phyloP scores from a whole-genome alignment of 2,797 vertebrate genomes.

The Acanthurus leucopareius region DNA sequence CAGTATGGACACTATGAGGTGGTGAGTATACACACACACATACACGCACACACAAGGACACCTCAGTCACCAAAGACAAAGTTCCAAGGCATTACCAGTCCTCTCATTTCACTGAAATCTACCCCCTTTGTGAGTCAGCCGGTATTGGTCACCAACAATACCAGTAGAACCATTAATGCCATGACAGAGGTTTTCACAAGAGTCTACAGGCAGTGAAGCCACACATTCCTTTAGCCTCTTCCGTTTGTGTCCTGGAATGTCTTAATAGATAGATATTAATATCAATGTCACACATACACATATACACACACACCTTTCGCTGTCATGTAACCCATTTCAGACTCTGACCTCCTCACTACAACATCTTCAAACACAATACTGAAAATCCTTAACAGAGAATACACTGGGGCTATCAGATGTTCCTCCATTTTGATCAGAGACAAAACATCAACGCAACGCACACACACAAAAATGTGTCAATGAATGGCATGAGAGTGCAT shows the following conservation, averaged over 20 bases:
- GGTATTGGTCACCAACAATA: slow-evolving; percentile 66
- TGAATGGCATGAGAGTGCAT: slow-evolving; percentile 28
- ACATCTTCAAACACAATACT: slow-evolving; percentile 34
- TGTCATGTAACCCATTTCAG: slow-evolving; percentile 21
- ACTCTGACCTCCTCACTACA: slow-evolving; percentile 27
- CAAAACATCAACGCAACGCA: slow-evolving; percentile 17
- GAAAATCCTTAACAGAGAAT: slow-evolving; percentile 14
- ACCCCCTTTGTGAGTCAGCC: slow-evolving; percentile 56
- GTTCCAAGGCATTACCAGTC: slow-evolving; percentile 31
- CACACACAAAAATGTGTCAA: slow-evolving; percentile 8
- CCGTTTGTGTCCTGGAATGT: slow-evolving; percentile 39
- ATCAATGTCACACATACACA: not conserved
- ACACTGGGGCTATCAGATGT: slow-evolving; percentile 30
- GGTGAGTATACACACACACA: slow-evolving; percentile 83
- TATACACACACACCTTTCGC: slow-evolving; percentile 1
- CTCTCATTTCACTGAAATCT: slow-evolving; percentile 64
- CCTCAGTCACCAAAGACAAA: slow-evolving; percentile 28
- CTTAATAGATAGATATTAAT: slow-evolving; percentile 29
- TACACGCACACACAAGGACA: slow-evolving; percentile 16
- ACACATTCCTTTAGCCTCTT: slow-evolving; percentile 57
- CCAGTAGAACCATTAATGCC: slow-evolving; percentile 45
- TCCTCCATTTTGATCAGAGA: slow-evolving; percentile 40
- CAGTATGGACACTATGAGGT: slow-evolving; percentile 98
- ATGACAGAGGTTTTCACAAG: slow-evolving; percentile 26
- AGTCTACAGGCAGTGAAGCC: not conserved